These are phyloP conservation scores for Saxidomus purpurata DNA, from an alignment of 1,140 invertebrate genomes.

Conservation along the genomic window DNA sequence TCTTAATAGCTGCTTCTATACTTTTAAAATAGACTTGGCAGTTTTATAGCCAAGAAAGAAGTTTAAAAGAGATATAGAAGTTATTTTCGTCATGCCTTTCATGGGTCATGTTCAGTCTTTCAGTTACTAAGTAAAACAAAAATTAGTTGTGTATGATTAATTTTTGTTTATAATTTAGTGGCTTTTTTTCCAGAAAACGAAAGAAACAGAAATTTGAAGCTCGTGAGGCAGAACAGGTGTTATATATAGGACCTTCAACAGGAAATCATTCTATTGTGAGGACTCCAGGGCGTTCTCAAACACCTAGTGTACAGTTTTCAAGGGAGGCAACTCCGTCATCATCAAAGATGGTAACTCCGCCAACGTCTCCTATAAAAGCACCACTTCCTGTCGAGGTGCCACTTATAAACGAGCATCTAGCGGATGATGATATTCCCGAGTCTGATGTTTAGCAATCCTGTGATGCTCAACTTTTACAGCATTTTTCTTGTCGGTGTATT, in stretches of 20 bases:
- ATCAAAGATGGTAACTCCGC: slow-evolving; percentile 19
- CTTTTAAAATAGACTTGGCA: not conserved
- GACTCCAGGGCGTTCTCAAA: not conserved
- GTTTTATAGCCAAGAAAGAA: not conserved
- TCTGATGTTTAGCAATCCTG: not conserved
- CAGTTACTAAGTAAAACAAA: too few relatives aligned
- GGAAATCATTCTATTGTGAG: not conserved
- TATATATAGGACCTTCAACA: not conserved
- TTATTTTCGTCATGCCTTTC: not conserved
- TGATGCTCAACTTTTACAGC: not conserved
- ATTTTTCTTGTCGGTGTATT: not conserved
- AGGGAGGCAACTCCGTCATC: slow-evolving; percentile 27
- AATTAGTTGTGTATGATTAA: too few relatives aligned
- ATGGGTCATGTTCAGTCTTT: too few relatives aligned
- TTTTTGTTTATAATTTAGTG: too few relatives aligned
- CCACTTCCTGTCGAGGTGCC: not conserved
- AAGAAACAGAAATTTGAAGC: not conserved
- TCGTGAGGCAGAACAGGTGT: not conserved
- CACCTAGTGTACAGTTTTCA: slow-evolving; percentile 32
- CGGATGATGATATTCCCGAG: not conserved
- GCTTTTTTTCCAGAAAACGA: slow-evolving; percentile 1
- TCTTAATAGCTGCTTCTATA: not conserved
- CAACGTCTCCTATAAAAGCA: not conserved
- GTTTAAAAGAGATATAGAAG: not conserved
- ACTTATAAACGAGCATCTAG: not conserved